A percentile compares a stretch with the other conserved stretches of the same genome.
Conservation (phyloP, 2,888 invertebrate species). For the Quadriops clusia region DNA sequence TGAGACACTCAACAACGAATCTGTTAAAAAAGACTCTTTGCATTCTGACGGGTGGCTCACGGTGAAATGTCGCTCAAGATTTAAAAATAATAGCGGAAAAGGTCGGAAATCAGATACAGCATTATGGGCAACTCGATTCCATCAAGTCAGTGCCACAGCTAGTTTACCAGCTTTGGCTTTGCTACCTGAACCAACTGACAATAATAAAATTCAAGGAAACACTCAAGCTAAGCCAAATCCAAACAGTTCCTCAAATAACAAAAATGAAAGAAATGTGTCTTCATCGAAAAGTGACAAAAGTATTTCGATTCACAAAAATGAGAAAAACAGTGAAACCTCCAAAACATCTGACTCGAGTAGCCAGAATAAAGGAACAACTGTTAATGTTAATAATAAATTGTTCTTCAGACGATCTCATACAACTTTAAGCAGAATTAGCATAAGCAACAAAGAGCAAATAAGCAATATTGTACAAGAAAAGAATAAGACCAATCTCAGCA, state of each 20-base stretch:
- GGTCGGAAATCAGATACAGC: conserved; percentile 36
- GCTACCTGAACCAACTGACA: conserved; percentile 29
- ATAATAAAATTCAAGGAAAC: conserved; percentile 6
- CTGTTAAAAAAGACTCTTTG: conserved; percentile 31
- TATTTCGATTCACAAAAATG: conserved; percentile 4
- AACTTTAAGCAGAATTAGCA: conserved; percentile 27
- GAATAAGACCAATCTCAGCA: conserved; percentile 17
- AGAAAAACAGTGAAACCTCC: conserved; percentile 3
- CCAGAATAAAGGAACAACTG: conserved; percentile 9
- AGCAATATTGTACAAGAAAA: conserved; percentile 15
- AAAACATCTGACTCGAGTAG: conserved; percentile 7
- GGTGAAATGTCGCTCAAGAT: conserved; percentile 61
- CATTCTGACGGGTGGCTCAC: conserved; percentile 77
- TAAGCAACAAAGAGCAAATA: conserved; percentile 19
- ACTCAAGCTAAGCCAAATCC: conserved; percentile 4
- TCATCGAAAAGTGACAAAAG: conserved; percentile 21
- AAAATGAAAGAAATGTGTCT: conserved; percentile 31
- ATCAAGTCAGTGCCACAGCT: conserved; percentile 68
- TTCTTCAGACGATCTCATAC: conserved; percentile 30
- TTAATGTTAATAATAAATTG: conserved; percentile 13
- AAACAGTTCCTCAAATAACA: conserved; percentile 22
- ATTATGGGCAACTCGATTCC: conserved; percentile 60
- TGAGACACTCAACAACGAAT: conserved; percentile 46
- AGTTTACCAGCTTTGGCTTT: conserved; percentile 62
- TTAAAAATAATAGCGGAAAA: conserved; percentile 40